Base-by-base conservation (phyloP, 1,140 invertebrate species). In the Mycetomoellerius zeteki region DNA sequence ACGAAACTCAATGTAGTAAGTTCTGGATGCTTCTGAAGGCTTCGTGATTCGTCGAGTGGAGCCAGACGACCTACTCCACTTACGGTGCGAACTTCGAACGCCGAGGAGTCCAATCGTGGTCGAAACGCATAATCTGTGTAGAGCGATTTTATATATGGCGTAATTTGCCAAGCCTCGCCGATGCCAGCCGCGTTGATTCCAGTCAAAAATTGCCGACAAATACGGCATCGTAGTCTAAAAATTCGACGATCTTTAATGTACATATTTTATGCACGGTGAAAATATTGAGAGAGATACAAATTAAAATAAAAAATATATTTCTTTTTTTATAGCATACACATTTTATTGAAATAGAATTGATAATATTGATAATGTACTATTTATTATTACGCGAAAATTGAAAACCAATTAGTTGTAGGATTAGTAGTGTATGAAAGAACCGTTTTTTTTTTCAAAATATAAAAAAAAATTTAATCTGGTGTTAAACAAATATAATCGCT, bases 111-210 rank as follows among this genome's bases (percentile, higher is more conserved):
- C 21, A 90, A 54, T 33, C 92, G 91, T 1, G 93, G 91, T 91
- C 92, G 94, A 2, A 91, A 88, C 12, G 93, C 82, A 19, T 89
- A 86, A 72, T 85, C 54, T 33, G 89, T 89, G 8, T 91, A 73
- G 5, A 91, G 86, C 0, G 77, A 16, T 30, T 86, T 91, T 7
- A 90, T 60, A 6, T 89, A 78, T 5, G 90, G 86, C 0, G 93
- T 91, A 16, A 94, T 81, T n/a, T 93, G 93, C 94, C 94, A 94
- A 16, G 92, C 91, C 54, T 92, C 91, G 0, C 93, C 93, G 10
- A 93, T 64, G 19, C 93, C 94, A n/a, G 69, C 86, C 58, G 91
- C 90, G 4, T 58, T 76, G 33, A 75, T 71, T 27, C 62, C 82
- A n/a, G 75, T 56, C 58, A 92, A 72, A 90, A 33, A 85, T 24